Base-by-base conservation (phyloP, 64 coral and sea anemone species). In the Dendronephthya gigantea region DNA sequence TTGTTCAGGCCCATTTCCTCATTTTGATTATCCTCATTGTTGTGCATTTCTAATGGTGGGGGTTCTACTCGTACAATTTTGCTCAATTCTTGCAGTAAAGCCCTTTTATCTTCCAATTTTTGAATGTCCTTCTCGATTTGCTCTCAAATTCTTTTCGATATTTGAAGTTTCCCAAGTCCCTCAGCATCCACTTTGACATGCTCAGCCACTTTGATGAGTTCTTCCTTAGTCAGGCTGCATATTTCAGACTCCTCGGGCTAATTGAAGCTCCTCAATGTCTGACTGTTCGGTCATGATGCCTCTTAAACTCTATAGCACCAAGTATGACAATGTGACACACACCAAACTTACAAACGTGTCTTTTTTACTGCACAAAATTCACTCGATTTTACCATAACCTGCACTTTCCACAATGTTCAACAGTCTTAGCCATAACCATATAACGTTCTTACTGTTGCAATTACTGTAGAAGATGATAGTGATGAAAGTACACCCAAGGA, bases 101-200 rank as follows among this genome's bases (percentile, higher is more conserved):
- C 10, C 58, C 49, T 65, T 38, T 66, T 85, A 62, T 85, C 51
- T 37, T 55, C 51, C 36, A 50, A 22, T 55, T 85, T 59, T 19
- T 62, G 23, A 9, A 85, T n/a, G 50, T 38, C 36, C 11, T 32
- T 50, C 50, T 85, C 84, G 2, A 85, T 48, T 85, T 85, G 23
- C 41, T 85, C 49, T 33, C 50, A 32, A 55, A 85, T 65, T 35
- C 34, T 85, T 19, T 65, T 85, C 49, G 84, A 85, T 36, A 85
- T 35, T 35, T 22, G 32, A 30, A 85, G 35, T 85, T 85, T 85
- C 41, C 30, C 15, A 59, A 85, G 58, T 58, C 58, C 27, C 52
- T 85, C 58, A 65, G 29, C 11, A 11, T 55, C 84, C 34, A 85
- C 84, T 5, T 40, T 65, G 34, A 85, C 41, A 49, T 85, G 39